Percentiles rank a stretch among this genome's conserved stretches.
These are phyloP conservation scores for Bradypodion ventrale DNA, from an alignment of 2,797 vertebrate genomes.

Conservation along the genomic window DNA sequence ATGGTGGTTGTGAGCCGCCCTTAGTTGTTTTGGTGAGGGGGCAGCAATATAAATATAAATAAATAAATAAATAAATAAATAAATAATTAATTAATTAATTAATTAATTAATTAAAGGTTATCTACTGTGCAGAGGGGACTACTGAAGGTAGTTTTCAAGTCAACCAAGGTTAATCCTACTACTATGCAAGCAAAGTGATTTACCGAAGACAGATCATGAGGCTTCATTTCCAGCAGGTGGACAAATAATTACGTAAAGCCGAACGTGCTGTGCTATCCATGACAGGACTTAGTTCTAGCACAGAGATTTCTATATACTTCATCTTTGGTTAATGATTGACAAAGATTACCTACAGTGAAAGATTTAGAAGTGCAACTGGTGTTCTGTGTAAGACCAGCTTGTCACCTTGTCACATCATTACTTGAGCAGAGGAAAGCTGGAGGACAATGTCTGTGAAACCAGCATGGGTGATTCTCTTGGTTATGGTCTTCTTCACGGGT, in stretches of 20 bases:
- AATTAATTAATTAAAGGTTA: too few relatives aligned
- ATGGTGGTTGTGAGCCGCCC: too few relatives aligned
- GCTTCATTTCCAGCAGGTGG: neutral
- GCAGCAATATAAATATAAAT: too few relatives aligned
- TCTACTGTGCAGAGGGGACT: too few relatives aligned
- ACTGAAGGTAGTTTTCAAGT: too few relatives aligned
- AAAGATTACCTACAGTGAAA: neutral
- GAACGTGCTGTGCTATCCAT: accelerated
- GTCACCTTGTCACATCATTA: neutral
- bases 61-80: too few relatives aligned
- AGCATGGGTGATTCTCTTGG: conserved; percentile 13
- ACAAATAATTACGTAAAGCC: too few relatives aligned
- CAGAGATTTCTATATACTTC: neutral
- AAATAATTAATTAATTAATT: too few relatives aligned
- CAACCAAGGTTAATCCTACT: too few relatives aligned
- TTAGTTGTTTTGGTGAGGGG: too few relatives aligned
- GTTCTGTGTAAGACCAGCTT: too few relatives aligned
- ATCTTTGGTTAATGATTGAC: neutral
- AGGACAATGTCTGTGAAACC: conserved; percentile 29
- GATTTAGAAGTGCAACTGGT: neutral
- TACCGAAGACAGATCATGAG: neutral
- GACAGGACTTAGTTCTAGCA: neutral
- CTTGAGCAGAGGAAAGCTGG: neutral
- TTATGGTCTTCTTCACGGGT: conserved; percentile 53
- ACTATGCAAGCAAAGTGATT: too few relatives aligned